phyloP scores from a whole-genome alignment of 1,140 invertebrate genomes.

The Ruditapes philippinarum region DNA sequence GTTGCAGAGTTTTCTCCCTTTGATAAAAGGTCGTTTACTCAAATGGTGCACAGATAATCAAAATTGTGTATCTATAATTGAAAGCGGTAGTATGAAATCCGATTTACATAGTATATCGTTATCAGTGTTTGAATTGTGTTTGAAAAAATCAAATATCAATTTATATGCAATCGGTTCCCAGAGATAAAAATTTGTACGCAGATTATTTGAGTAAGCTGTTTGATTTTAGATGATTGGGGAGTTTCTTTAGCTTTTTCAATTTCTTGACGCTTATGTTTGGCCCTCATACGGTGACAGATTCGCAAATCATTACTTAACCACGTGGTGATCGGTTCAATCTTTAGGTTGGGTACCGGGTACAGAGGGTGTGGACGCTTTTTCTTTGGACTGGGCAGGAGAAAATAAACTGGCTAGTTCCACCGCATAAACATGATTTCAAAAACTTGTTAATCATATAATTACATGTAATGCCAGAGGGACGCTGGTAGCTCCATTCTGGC shows the following conservation, averaged over 20 bases:
- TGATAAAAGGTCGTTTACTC: neutral
- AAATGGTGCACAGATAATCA: neutral
- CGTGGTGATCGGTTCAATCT: neutral
- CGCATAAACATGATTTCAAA: neutral
- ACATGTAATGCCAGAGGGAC: constrained; percentile 4
- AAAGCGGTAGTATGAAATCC: neutral
- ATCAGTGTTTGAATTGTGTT: neutral
- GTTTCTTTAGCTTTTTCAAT: neutral
- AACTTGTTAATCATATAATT: neutral
- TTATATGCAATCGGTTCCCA: neutral
- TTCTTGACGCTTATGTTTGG: neutral
- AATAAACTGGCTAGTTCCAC: constrained; percentile 42
- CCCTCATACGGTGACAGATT: no score
- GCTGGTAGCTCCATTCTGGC: constrained; percentile 35
- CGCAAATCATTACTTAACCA: neutral
- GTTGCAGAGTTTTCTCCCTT: neutral
- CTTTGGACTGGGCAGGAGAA: neutral
- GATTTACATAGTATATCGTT: neutral
- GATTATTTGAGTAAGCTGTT: neutral
- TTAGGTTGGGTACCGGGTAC: neutral
- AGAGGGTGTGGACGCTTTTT: constrained; percentile 41
- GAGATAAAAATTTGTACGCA: neutral
- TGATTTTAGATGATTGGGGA: neutral
- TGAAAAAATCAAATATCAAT: neutral
- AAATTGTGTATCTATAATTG: neutral